Evolutionary conservation across 2,113 vertebrate species (phyloP).

Genomic region (Cryptomyrus ogoouensis): DNA sequence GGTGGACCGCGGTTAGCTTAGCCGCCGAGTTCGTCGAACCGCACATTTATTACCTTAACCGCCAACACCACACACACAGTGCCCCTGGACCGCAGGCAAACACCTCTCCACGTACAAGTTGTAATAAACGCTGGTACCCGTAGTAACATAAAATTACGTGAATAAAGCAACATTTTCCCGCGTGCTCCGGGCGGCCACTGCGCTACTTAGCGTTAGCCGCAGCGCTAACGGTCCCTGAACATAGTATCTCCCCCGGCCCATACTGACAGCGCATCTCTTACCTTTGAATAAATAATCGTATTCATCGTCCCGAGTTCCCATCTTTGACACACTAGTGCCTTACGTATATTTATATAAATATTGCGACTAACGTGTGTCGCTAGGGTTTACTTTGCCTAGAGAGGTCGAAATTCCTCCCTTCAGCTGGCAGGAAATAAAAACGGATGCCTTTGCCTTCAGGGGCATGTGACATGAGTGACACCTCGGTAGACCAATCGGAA

Average conservation of each 20-base stretch:
- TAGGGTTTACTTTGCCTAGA: not conserved
- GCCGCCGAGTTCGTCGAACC: not conserved
- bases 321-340: conserved; percentile 34
- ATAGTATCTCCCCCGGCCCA: not conserved
- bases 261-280: conserved; percentile 27
- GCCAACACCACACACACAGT: not conserved
- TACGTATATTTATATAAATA: not conserved
- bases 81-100: not conserved
- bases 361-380: not conserved
- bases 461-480: conserved; percentile 19
- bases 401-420: conserved; percentile 15
- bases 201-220: not conserved
- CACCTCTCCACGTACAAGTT: not conserved
- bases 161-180: not conserved
- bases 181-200: not conserved
- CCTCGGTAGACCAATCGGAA: not conserved
- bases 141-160: not conserved
- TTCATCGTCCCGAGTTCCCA: conserved; percentile 69
- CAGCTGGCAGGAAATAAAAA: conserved; percentile 24
- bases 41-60: not conserved
- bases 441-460: not conserved
- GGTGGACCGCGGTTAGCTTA: not conserved
- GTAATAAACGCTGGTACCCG: not conserved
- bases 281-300: conserved; percentile 73
- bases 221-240: not conserved